These are phyloP conservation scores for Siniperca scherzeri DNA, from an alignment of 2,797 vertebrate species.

Conservation along the genomic window DNA sequence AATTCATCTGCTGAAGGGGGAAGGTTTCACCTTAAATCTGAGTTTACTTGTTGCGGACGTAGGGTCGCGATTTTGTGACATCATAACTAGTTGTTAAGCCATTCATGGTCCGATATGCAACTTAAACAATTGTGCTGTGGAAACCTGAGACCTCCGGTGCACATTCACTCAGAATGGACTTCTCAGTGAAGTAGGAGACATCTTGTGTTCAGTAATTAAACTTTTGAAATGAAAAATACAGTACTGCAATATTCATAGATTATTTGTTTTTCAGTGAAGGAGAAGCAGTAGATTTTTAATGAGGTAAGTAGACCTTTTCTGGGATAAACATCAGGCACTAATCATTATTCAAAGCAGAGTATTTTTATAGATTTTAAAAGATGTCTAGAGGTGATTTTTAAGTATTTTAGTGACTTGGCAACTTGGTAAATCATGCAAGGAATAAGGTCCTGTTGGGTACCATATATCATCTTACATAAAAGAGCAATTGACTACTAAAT, in stretches of 20 bases:
- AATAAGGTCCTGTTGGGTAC: background rate
- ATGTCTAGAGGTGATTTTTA: background rate
- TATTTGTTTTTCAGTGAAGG: background rate
- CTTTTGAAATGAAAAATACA: background rate
- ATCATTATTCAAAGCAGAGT: background rate
- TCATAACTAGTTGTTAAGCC: background rate
- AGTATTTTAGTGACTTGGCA: background rate
- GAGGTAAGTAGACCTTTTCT: background rate
- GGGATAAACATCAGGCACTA: background rate
- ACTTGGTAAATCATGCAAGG: background rate
- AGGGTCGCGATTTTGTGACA: background rate
- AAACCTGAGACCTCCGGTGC: background rate
- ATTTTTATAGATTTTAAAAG: background rate
- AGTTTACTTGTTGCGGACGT: too few species aligned
- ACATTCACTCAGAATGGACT: background rate
- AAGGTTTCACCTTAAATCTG: background rate
- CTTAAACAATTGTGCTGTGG: background rate
- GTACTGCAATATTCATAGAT: too few species aligned
- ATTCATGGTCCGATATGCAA: too few species aligned
- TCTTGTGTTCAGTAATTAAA: background rate
- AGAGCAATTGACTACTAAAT: background rate
- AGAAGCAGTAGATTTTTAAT: background rate
- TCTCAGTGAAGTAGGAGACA: too few species aligned
- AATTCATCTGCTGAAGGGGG: background rate
- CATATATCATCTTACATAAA: conserved; percentile 2